Evolutionary conservation across 1,140 invertebrate species (phyloP), one percentile per base, ranked within the genome.

Genomic region (Coptotermes formosanus): DNA sequence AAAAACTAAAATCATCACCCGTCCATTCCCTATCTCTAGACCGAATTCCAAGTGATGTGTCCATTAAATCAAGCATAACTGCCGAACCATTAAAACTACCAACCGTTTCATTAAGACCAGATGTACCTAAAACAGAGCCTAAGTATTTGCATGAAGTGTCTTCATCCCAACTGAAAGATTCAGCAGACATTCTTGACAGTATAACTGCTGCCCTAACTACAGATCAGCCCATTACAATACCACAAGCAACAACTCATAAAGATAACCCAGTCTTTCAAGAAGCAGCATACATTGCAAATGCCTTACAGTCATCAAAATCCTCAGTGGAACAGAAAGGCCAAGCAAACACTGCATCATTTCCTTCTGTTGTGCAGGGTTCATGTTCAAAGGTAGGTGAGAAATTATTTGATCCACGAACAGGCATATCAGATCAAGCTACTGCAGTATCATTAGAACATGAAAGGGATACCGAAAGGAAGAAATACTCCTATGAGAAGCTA

Each of bases 61-160:
- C 25, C n/a, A 25, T 25, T 30, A 75, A 75, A 11, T n/a, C n/a
- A 8, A 25, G 14, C 8, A 30, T 75, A 1, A 43, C 82, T 44
- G 38, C 82, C 12, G 44, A 83, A 83, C 82, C 32, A 43, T 83
- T 83, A 25, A 7, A 45, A 32, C 12, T 83, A 30, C 82, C 82
- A 52, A 11, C 82, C 25, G 30, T 83, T 44, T 83, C 82, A 11
- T 83, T 83, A 32, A 25, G 82, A 30, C 82, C 82, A 43, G 82
- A 83, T 75, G 14, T 75, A 30, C 64, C 64, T 75, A 75, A 75
- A 75, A n/a, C 64, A 75, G 64, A 75, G 64, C 64, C 9, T 30
- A 75, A 75, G n/a, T 11, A 8, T 30, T 30, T 75, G 64, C 64
- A 75, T 75, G 64, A 75, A 75, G 64, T 11, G n/a, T n/a, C 64